Percentiles rank a stretch among this genome's conserved stretches.
Conservation (phyloP, 2,888 invertebrate genomes). For the Pristionchus mayeri region DNA sequence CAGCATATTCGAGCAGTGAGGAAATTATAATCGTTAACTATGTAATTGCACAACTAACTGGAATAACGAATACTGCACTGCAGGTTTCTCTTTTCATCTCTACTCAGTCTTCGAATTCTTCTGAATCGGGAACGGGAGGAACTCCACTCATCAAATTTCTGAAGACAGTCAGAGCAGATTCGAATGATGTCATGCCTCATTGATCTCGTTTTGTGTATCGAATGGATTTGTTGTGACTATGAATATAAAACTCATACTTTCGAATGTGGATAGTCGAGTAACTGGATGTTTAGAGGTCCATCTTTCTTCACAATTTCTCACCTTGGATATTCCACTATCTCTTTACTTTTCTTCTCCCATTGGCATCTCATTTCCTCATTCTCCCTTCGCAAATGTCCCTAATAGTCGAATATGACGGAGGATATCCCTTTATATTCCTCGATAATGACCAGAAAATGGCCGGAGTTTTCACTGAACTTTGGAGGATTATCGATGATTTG, state of each 20-base stretch:
- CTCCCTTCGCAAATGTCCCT: not conserved
- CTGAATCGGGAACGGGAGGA: slow-evolving; percentile 53
- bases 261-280: no score
- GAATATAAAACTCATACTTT: no score
- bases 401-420: slow-evolving; percentile 7
- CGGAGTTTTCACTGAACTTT: slow-evolving; percentile 7
- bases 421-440: slow-evolving; percentile 13
- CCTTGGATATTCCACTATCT: not conserved
- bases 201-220: not conserved
- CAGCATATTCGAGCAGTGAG: slow-evolving; percentile 50
- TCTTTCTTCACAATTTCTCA: no score
- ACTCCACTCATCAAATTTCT: slow-evolving; percentile 54
- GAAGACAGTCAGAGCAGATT: slow-evolving; percentile 52
- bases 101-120: slow-evolving; percentile 27
- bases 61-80: not conserved
- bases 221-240: not conserved
- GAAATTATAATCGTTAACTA: not conserved
- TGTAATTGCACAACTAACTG: not conserved
- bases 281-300: no score
- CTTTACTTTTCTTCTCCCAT: not conserved
- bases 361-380: not conserved
- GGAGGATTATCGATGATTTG: not conserved
- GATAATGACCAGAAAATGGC: not conserved
- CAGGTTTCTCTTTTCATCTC: slow-evolving; percentile 54
- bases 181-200: slow-evolving; percentile 22